phyloP scores from a whole-genome alignment of 2,113 vertebrate species.

The Platysternon megacephalum region DNA sequence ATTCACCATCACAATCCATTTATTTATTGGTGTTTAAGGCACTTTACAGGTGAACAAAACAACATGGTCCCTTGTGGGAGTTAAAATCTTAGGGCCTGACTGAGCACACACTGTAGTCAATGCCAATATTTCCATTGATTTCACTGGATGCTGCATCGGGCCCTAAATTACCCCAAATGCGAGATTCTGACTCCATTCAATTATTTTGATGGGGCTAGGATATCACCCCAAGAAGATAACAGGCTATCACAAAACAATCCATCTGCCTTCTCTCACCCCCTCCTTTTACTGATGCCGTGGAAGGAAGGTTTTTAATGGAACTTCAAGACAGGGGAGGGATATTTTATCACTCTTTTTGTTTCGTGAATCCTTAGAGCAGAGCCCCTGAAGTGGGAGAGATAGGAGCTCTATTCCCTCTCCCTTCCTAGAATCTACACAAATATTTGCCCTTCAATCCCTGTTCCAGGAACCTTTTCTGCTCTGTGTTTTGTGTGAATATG shows the following conservation, averaged over 20 bases:
- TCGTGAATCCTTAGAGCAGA: background rate
- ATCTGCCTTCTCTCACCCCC: background rate
- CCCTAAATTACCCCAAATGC: too few species aligned
- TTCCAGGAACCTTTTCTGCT: fast-evolving
- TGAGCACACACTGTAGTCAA: background rate
- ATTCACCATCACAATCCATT: background rate
- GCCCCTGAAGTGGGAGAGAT: background rate
- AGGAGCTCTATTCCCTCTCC: background rate
- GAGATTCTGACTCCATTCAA: background rate
- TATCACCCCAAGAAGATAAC: background rate
- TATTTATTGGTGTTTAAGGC: background rate
- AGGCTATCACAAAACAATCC: background rate
- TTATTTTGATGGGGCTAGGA: background rate
- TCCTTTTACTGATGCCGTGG: background rate
- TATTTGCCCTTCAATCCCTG: background rate
- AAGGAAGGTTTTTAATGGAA: background rate
- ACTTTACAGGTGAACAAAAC: background rate
- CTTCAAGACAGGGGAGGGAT: too few species aligned
- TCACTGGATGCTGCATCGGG: background rate
- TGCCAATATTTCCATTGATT: background rate
- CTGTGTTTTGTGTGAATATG: background rate
- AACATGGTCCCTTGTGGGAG: background rate
- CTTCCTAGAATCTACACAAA: background rate
- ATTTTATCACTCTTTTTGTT: too few species aligned
- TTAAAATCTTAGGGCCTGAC: background rate